Evolutionary conservation across 2,797 vertebrate genomes (phyloP).

Genomic region (Cirrhinus mrigala): DNA sequence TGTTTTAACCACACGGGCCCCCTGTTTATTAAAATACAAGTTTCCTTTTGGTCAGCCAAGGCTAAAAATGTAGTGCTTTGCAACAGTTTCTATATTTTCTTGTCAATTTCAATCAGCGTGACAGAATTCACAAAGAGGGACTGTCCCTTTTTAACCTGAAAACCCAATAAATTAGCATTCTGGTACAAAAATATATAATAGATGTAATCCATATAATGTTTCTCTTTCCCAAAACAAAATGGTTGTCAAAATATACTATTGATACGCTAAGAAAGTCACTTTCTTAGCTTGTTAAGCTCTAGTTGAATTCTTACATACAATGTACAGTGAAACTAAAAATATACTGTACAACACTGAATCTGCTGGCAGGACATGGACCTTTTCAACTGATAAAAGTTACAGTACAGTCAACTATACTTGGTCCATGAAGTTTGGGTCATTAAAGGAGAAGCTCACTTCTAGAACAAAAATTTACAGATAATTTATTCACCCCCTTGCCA

Average conservation of each 20-base stretch:
- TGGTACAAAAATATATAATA: conserved; percentile 45
- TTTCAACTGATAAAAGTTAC: neutral
- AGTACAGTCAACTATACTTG: conserved; percentile 46
- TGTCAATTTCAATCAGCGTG: neutral
- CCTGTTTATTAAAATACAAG: neutral
- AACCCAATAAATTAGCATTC: conserved; percentile 33
- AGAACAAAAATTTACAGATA: too few relatives aligned
- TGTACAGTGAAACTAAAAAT: conserved; percentile 8
- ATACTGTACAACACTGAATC: conserved; percentile 18
- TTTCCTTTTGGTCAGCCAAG: conserved; percentile 21
- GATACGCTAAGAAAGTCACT: neutral
- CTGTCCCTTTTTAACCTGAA: conserved; percentile 25
- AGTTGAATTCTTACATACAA: neutral
- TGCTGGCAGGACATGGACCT: conserved; percentile 24
- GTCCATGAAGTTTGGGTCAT: conserved; percentile 39
- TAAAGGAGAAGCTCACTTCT: too few relatives aligned
- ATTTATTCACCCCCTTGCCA: too few relatives aligned
- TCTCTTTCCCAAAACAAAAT: conserved; percentile 4
- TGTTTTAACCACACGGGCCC: neutral
- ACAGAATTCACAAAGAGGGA: conserved; percentile 1
- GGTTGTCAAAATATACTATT: conserved; percentile 35
- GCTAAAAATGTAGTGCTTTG: conserved; percentile 15
- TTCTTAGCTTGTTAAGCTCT: conserved; percentile 9
- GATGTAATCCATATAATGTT: conserved; percentile 11
- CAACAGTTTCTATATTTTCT: conserved; percentile 5